Percentiles rank a stretch among this genome's conserved stretches.
Conservation (phyloP, 2,113 vertebrate species). For the Erythrolamprus reginae region DNA sequence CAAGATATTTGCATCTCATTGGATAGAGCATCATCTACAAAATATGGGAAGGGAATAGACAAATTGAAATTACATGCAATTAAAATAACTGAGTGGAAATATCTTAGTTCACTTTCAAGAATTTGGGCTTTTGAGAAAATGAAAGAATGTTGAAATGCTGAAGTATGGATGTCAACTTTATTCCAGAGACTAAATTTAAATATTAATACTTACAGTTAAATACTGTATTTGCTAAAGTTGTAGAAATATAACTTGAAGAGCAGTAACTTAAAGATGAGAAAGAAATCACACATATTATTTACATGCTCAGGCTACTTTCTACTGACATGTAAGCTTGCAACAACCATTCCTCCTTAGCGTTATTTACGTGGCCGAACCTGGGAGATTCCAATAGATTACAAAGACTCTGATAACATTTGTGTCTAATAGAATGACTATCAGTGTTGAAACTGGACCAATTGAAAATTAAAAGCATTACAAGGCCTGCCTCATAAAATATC, state of each 20-base stretch:
- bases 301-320: background rate
- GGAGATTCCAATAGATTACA: background rate
- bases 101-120: fast-evolving
- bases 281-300: background rate
- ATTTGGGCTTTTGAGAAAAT: background rate
- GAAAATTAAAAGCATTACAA: background rate
- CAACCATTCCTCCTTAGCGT: background rate
- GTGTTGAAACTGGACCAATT: background rate
- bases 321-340: background rate
- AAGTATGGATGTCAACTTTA: background rate
- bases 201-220: background rate
- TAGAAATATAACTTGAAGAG: background rate
- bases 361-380: background rate
- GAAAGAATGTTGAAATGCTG: background rate
- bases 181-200: background rate
- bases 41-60: background rate
- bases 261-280: background rate
- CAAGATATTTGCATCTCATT: background rate
- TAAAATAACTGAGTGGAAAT: background rate
- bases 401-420: background rate
- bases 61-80: background rate
- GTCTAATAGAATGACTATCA: background rate
- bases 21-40: background rate
- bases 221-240: background rate
- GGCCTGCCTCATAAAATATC: background rate